Evolutionary conservation across 2,113 vertebrate genomes (phyloP), one percentile per base, ranked within the genome.

Genomic region (Lepus europaeus): DNA sequence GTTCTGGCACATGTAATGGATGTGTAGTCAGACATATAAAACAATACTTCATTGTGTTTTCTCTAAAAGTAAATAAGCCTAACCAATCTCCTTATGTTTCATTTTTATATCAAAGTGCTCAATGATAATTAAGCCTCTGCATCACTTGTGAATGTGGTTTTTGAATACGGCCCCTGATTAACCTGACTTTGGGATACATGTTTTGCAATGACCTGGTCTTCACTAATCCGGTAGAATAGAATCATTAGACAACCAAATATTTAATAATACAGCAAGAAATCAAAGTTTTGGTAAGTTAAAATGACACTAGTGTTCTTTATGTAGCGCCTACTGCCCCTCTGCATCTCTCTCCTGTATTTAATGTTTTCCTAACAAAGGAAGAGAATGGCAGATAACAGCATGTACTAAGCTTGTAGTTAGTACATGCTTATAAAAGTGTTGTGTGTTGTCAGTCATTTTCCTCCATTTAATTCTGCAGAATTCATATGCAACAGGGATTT

Each of bases 151-250:
- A 68, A 29, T 61, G 1, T 61, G 36, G 16, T 72, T 94, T 20
- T 63, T 80, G 25, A 76, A 22, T 66, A 53, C 31, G 14, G 66
- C 59, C 33, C 82, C 66, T 73, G 31, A 51, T 90, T 83, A 64
- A 51, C 17, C 31, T 36, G 51, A 11, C 9, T 85, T 95, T 88
- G 90, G 92, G 84, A 92, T 70, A 77, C 91, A 61, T 76, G 14
- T 12, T 39, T 29, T 2, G 1, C 22, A 59, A 0, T 64, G 29
- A 72, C 79, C 59, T 61, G 25, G 13, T 84, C 70, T 59, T 11
- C 45, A 64, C 20, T 83, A 83, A 90, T 39, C 13, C 49, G 76
- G 13, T 29, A 79, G 1, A 66, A 39, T 16, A 31, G 3, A 87
- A 25, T 85, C 33, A 76, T 89, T 79, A 45, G 68, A 27, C 16